phyloP scores from a whole-genome alignment of 2,797 vertebrate species.

The Spinus olivaceus region DNA sequence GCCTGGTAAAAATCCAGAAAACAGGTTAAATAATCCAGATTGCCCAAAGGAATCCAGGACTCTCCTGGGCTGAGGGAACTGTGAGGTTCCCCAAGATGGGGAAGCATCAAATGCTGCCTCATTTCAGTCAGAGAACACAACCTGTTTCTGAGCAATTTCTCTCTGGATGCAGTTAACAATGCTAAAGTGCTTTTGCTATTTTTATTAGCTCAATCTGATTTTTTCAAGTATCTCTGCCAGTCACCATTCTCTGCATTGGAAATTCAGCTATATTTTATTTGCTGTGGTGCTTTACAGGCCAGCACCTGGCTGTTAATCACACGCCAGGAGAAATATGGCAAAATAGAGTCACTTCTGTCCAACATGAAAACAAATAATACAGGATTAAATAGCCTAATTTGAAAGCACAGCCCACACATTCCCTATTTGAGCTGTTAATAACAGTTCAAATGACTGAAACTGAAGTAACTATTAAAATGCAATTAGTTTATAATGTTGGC shows the following conservation, averaged over 20 bases:
- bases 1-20: not conserved
- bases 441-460: constrained; percentile 12
- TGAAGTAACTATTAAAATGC: constrained; percentile 35
- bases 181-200: not conserved
- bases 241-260: not conserved
- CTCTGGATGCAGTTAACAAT: not conserved
- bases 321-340: rapidly evolving
- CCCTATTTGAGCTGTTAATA: constrained; percentile 15
- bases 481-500: constrained; percentile 23
- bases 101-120: not conserved
- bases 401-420: not conserved
- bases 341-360: not conserved
- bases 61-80: not conserved
- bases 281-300: not conserved
- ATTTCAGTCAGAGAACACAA: not conserved
- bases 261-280: not conserved
- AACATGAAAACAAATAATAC: not conserved
- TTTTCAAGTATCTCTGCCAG: not conserved
- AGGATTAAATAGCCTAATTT: constrained; percentile 24
- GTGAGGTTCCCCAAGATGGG: not conserved
- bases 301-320: not conserved
- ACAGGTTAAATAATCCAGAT: not conserved
- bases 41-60: not conserved
- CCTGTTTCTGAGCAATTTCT: not conserved
- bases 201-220: not conserved